These are phyloP conservation scores for Porites lobata DNA, from an alignment of 92 coral and sea anemone species.

Conservation along the genomic window DNA sequence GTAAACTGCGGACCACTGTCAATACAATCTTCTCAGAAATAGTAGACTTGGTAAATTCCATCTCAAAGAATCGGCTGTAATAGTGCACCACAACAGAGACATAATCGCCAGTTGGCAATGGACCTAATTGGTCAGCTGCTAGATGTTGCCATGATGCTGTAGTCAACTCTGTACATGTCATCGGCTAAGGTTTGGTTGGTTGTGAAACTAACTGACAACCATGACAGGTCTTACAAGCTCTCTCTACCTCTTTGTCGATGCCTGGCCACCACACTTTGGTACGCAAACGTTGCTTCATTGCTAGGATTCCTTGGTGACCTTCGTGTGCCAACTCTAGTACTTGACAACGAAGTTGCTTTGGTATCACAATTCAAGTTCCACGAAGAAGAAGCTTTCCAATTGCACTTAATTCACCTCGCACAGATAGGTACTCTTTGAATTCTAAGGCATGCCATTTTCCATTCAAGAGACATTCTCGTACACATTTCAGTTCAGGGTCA, in stretches of 20 bases:
- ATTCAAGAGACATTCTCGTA: too few relatives aligned
- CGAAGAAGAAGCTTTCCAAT: constrained; percentile 46
- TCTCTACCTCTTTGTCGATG: constrained; percentile 6
- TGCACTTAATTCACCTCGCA: not conserved
- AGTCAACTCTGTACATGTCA: not conserved
- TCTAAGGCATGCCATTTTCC: not conserved
- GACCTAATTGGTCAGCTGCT: constrained; percentile 49
- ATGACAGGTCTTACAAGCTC: constrained; percentile 39
- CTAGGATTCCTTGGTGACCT: constrained; percentile 60
- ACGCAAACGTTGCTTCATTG: constrained; percentile 50
- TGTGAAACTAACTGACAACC: constrained; percentile 31
- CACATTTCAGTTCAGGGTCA: not conserved
- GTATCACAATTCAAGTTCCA: constrained; percentile 54
- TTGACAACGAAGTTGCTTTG: not conserved
- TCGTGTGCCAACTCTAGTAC: constrained; percentile 19
- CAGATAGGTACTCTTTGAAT: too few relatives aligned
- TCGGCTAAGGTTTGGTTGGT: constrained; percentile 19
- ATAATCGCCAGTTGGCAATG: constrained; percentile 60
- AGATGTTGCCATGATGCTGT: constrained; percentile 48
- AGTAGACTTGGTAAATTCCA: too few relatives aligned
- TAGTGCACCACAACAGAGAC: not conserved
- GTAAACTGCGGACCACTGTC: constrained; percentile 33
- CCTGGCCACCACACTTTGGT: not conserved
- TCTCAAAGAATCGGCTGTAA: too few relatives aligned
- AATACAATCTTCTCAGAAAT: not conserved